Base-by-base conservation (phyloP, 2,888 invertebrate species). In the Zhengitettix transpicula region DNA sequence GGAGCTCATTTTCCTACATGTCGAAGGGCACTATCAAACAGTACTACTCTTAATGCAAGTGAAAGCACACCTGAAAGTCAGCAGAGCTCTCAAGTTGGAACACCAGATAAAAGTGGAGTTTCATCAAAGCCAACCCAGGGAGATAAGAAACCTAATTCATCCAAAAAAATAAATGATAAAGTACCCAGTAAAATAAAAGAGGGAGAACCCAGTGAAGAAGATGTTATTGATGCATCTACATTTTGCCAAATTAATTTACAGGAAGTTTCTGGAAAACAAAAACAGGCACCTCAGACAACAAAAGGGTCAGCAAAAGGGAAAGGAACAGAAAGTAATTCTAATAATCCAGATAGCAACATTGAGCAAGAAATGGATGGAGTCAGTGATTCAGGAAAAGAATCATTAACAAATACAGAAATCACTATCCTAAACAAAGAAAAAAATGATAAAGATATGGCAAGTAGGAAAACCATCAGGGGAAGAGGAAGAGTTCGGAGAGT, bases 1-100 rank as follows among this genome's bases (percentile, higher is more conserved):
- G 72, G 71, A 5, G 65, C 69, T 0, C 75, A 75, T 65, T 68
- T 67, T 47, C 67, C 67, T 54, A 72, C 69, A 16, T 75, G 75
- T 62, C 72, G 71, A 41, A 42, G 56, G 51, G 61, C 61, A 11
- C 54, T 59, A 41, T 55, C 59, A 40, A 52, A 58, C 42, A 61
- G 58, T 14, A 59, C 28, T 42, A 14, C 59, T 8, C 40, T 55
- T 7, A 40, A 56, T 9, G 40, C 59, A 1, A 40, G n/a, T 15
- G 41, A 40, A 57, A 47, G 8, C 17, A 16, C 7, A 28, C 28
- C 28, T 28, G 28, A 28, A 28, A 28, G 28, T 28, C 16, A 44
- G 40, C 52, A 52, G 15, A 16, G 9, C 9, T 41, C 52, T 53
- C 53, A 53, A 17, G 16, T 17, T 14, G 14, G 7, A 12, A 17